These are phyloP conservation scores for Vireo altiloquus DNA, from an alignment of 2,113 vertebrate genomes.

Conservation along the genomic window DNA sequence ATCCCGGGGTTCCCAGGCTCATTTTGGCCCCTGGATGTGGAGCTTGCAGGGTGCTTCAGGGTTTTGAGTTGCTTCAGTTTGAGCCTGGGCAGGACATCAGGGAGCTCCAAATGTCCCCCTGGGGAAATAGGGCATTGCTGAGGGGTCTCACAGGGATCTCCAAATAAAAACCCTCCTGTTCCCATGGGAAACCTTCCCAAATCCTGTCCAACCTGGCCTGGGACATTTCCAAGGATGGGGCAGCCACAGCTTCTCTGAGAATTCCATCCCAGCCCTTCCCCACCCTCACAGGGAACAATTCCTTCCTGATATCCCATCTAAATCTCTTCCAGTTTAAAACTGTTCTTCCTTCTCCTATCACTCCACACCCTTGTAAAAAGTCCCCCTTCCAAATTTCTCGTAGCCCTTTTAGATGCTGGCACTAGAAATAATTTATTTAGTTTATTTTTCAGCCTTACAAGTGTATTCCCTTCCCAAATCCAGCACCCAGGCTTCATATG, in stretches of 20 bases:
- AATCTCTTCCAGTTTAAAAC: background rate
- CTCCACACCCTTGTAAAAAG: background rate
- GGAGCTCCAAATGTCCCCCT: background rate
- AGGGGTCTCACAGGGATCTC: background rate
- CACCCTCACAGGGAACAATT: background rate
- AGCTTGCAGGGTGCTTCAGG: background rate
- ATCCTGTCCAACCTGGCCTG: background rate
- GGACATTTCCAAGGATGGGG: background rate
- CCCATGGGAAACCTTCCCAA: background rate
- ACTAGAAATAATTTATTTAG: background rate
- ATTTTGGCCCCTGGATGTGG: background rate
- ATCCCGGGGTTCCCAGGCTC: background rate
- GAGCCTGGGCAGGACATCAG: background rate
- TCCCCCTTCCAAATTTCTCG: background rate
- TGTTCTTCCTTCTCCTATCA: background rate
- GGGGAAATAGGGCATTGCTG: background rate
- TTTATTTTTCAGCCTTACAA: background rate
- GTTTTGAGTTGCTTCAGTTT: background rate
- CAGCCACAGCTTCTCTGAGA: background rate
- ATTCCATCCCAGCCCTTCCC: background rate
- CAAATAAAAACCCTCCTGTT: background rate
- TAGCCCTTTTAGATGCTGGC: background rate
- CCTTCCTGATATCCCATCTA: background rate
- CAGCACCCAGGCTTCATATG: fast-evolving
- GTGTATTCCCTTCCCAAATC: background rate